These are phyloP conservation scores for Propithecus perrieri DNA, from an alignment of 2,797 vertebrate genomes.

Conservation along the genomic window DNA sequence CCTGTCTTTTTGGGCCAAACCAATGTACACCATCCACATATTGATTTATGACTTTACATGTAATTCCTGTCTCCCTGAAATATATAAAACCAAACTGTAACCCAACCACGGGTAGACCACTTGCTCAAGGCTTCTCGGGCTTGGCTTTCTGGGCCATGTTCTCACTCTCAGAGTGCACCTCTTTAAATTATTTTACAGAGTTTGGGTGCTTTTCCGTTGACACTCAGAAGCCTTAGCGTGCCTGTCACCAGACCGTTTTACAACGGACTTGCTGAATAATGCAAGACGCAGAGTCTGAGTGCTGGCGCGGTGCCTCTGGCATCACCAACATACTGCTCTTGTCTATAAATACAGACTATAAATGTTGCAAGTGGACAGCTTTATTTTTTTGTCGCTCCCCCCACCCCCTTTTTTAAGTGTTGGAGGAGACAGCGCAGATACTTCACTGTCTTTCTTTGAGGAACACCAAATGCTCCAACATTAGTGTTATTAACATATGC, in stretches of 20 bases:
- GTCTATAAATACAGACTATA: constrained; percentile 78
- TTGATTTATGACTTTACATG: neutral
- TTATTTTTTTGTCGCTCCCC: constrained; percentile 49
- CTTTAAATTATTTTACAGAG: neutral
- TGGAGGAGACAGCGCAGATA: constrained; percentile 69
- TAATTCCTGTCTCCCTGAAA: neutral
- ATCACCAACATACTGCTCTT: constrained; percentile 63
- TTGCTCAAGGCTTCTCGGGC: neutral
- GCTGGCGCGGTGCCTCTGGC: constrained; percentile 10
- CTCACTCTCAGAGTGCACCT: neutral
- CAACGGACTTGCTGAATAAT: constrained; percentile 71
- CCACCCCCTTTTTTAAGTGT: constrained; percentile 48
- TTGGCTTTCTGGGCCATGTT: neutral
- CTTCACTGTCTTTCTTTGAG: constrained; percentile 77
- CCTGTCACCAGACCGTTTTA: constrained; percentile 14
- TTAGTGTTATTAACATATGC: constrained; percentile 81
- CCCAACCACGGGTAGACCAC: neutral
- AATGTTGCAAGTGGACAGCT: constrained; percentile 74
- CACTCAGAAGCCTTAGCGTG: neutral
- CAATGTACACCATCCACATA: neutral
- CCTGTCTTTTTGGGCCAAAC: neutral
- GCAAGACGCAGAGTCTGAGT: constrained; percentile 41
- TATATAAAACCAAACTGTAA: neutral
- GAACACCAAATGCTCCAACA: constrained; percentile 74
- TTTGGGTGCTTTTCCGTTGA: neutral